A percentile compares a stretch with the other conserved stretches of the same genome.
These are phyloP conservation scores for Allophyes oxyacanthae DNA, from an alignment of 2,888 invertebrate genomes.

Conservation along the genomic window DNA sequence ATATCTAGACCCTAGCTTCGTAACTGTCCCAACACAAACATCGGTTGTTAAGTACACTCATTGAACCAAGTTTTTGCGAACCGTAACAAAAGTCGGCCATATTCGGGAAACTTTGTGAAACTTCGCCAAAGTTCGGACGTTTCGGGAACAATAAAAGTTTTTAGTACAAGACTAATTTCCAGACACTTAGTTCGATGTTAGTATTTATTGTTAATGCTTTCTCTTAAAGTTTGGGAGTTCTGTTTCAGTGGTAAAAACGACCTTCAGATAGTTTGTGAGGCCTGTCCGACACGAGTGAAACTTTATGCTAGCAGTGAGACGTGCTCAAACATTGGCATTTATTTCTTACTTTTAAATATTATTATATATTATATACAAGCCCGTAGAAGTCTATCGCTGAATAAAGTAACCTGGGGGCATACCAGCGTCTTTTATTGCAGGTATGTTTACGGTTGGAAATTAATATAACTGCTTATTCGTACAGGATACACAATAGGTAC, in stretches of 20 bases:
- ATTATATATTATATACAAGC: too few relatives aligned
- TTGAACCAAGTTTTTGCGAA: slow-evolving; percentile 37
- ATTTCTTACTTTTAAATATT: too few relatives aligned
- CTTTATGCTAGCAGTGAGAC: too few relatives aligned
- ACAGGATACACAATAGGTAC: too few relatives aligned
- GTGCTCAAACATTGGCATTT: too few relatives aligned
- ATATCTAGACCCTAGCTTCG: slow-evolving; percentile 24
- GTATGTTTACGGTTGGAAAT: too few relatives aligned
- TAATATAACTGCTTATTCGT: too few relatives aligned
- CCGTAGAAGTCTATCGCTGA: too few relatives aligned
- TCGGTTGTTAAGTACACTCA: slow-evolving; percentile 35
- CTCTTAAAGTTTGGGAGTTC: slow-evolving; percentile 31
- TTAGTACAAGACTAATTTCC: slow-evolving; percentile 43
- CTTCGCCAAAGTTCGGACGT: slow-evolving; percentile 30
- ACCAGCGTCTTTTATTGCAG: too few relatives aligned
- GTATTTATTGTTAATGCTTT: slow-evolving; percentile 49
- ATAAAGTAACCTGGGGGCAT: too few relatives aligned
- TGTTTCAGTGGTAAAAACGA: slow-evolving; percentile 16
- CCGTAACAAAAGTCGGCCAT: slow-evolving; percentile 23
- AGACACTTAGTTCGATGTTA: slow-evolving; percentile 36
- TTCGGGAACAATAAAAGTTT: slow-evolving; percentile 48
- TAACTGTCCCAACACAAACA: slow-evolving; percentile 40
- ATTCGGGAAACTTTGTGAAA: slow-evolving; percentile 32
- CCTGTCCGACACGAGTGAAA: background rate
- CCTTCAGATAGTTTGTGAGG: slow-evolving; percentile 20